Conservation (phyloP, 2,888 invertebrate species). For the Falcaria lacertinaria region DNA sequence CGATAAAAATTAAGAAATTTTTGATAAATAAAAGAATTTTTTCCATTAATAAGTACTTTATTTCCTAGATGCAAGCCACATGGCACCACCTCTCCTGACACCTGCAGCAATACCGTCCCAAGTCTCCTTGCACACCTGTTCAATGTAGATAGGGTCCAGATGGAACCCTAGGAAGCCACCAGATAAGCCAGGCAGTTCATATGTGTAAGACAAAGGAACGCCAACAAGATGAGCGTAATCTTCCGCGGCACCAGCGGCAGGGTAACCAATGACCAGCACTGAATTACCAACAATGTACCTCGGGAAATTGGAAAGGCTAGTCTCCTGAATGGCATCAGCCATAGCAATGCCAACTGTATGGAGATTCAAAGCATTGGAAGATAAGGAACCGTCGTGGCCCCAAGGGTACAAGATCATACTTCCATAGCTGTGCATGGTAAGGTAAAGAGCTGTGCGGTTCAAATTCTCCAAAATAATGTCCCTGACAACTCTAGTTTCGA, state of each 20-base stretch:
- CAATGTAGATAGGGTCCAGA: slow-evolving; percentile 75
- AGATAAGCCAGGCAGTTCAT: slow-evolving; percentile 81
- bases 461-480: slow-evolving; percentile 76
- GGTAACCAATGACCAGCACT: slow-evolving; percentile 71
- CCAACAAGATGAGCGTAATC: slow-evolving; percentile 82
- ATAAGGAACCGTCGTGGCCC: slow-evolving; percentile 79
- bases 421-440: slow-evolving; percentile 88
- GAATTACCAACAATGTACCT: slow-evolving; percentile 76
- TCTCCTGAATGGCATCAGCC: slow-evolving; percentile 52
- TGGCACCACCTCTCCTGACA: slow-evolving; percentile 45
- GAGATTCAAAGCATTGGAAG: slow-evolving; percentile 66
- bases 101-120: slow-evolving; percentile 79
- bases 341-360: slow-evolving; percentile 60
- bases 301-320: slow-evolving; percentile 48
- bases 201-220: slow-evolving; percentile 80
- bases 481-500: slow-evolving; percentile 80
- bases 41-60: too few relatives aligned
- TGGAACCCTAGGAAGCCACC: slow-evolving; percentile 72
- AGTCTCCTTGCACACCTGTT: slow-evolving; percentile 77
- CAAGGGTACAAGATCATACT: slow-evolving; percentile 84
- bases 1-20: too few relatives aligned
- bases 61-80: slow-evolving; percentile 7
- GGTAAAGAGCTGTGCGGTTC: slow-evolving; percentile 79
- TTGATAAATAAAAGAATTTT: too few relatives aligned
- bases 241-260: slow-evolving; percentile 82